Percentiles rank a stretch among this genome's conserved stretches.
Evolutionary conservation across 2,888 invertebrate genomes (phyloP).

Genomic region (Eupithecia insigniata): DNA sequence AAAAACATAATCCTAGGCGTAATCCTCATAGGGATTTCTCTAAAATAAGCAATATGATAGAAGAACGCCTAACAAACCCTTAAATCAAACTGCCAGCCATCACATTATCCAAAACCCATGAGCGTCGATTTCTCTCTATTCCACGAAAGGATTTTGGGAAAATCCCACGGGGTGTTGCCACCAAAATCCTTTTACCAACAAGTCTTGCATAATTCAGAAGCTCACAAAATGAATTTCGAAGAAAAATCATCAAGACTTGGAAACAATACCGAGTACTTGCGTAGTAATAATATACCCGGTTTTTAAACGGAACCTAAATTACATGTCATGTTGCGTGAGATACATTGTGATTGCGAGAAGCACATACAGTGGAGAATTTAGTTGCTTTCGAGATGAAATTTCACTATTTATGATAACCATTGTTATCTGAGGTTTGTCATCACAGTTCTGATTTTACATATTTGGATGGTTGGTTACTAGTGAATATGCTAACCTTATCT

Average conservation of each 20-base stretch:
- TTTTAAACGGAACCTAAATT: conserved; percentile 60
- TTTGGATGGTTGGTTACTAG: no score
- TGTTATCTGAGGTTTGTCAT: no score
- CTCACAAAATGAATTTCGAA: background rate
- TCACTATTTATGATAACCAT: background rate
- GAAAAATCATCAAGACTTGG: conserved; percentile 10
- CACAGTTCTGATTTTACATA: no score
- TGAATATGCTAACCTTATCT: no score
- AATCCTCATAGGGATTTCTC: no score
- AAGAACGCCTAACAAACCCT: background rate
- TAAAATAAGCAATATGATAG: background rate
- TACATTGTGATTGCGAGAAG: conserved; percentile 55
- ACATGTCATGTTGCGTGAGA: conserved; percentile 60
- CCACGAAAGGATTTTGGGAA: background rate
- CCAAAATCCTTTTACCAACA: background rate
- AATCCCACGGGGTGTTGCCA: background rate
- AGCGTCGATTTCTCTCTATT: background rate
- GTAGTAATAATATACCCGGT: conserved; percentile 43
- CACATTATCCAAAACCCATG: background rate
- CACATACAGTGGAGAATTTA: background rate
- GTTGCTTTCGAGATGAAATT: background rate
- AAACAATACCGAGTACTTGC: conserved; percentile 36
- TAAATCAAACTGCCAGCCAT: background rate
- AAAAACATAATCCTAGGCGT: no score
- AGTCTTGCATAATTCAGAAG: background rate